Evolutionary conservation across 2,113 vertebrate species (phyloP).

Genomic region (Mus pahari): DNA sequence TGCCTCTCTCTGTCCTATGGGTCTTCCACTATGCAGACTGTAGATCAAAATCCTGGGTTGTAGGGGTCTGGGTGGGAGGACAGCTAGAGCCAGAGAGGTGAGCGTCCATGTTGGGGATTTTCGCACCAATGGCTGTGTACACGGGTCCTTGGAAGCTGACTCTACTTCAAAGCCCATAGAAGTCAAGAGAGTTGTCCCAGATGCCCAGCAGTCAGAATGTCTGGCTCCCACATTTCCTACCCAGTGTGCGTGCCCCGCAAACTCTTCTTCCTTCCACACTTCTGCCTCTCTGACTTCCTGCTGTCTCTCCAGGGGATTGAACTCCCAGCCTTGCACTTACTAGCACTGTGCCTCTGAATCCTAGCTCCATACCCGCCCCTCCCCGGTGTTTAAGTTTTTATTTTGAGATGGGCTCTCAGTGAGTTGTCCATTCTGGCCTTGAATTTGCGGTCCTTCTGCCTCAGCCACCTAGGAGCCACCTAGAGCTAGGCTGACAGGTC

Average conservation of each 20-base stretch:
- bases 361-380: background rate
- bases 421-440: background rate
- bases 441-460: background rate
- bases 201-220: background rate
- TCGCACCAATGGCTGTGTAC: no score
- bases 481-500: background rate
- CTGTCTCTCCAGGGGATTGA: background rate
- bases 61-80: background rate
- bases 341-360: background rate
- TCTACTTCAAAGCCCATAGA: background rate
- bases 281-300: background rate
- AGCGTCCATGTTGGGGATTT: background rate
- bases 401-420: background rate
- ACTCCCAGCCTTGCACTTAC: background rate
- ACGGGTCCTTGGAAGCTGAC: fast-evolving
- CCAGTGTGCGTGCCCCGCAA: no score
- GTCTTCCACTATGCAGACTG: fast-evolving
- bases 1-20: background rate
- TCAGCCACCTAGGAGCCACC: background rate
- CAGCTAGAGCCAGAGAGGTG: fast-evolving
- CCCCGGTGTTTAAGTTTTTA: background rate
- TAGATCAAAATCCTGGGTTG: background rate
- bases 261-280: background rate
- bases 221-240: fast-evolving
- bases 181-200: no score